A percentile compares a stretch with the other conserved stretches of the same genome.
These are phyloP conservation scores for Carettochelys insculpta DNA, from an alignment of 2,113 vertebrate genomes.

Conservation along the genomic window DNA sequence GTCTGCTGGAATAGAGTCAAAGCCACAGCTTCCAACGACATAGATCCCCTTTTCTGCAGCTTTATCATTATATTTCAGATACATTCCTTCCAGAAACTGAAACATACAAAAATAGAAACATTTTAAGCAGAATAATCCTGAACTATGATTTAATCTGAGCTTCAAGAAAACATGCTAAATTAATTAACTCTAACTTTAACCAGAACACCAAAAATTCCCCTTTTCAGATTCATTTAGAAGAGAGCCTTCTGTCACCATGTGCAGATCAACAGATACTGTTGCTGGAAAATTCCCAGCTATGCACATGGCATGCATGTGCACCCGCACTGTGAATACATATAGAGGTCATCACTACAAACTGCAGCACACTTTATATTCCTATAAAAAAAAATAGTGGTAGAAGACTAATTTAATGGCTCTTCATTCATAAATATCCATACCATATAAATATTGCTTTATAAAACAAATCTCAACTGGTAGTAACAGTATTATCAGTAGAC, in stretches of 20 bases:
- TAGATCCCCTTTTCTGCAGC: slow-evolving; percentile 91
- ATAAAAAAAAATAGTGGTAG: background rate
- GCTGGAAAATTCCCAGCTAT: too few relatives aligned
- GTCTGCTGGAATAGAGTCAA: slow-evolving; percentile 96
- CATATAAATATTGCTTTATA: background rate
- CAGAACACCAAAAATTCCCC: background rate
- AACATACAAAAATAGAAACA: slow-evolving; percentile 59
- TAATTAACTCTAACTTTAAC: background rate
- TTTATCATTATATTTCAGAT: slow-evolving; percentile 85
- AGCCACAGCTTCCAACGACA: slow-evolving; percentile 93
- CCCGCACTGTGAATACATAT: too few relatives aligned
- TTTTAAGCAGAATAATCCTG: background rate
- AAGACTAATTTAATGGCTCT: background rate
- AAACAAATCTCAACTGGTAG: background rate
- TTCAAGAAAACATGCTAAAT: background rate
- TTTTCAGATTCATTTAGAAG: background rate
- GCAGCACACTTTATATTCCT: background rate
- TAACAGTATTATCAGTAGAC: background rate
- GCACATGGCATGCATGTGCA: too few relatives aligned
- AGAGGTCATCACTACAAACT: background rate
- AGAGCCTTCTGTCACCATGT: too few relatives aligned
- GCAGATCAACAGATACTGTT: too few relatives aligned
- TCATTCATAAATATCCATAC: background rate
- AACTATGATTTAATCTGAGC: background rate
- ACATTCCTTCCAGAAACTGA: slow-evolving; percentile 93